Base-by-base conservation (phyloP, 2,113 vertebrate genomes). In the Falcunculus frontatus region DNA sequence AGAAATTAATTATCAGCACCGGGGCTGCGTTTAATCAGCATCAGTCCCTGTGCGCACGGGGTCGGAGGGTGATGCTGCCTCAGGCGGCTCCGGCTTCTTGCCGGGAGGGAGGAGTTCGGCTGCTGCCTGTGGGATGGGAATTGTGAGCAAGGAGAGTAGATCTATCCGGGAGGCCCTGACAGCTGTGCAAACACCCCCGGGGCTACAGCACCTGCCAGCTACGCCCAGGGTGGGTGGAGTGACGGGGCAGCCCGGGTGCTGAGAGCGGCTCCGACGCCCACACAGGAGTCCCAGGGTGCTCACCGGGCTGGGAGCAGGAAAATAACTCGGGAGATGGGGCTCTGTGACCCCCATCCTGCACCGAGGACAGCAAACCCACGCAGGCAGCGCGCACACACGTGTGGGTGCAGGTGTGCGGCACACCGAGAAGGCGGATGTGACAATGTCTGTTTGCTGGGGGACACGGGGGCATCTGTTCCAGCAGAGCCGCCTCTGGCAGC, bases 1-100 rank as follows among this genome's bases (percentile, higher is more conserved):
- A 95, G 76, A 96, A 96, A 96, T 97, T 96, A 96, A 96, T 97
- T 95, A 94, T 70, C 79, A 83, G 75, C 7, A 27, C 72, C 0
- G 42, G 35, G 8, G 13, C 84, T 77, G 89, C 46, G 1, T 91
- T 96, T 95, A 95, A 95, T 95, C 87, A 93, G 79, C 91, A 44
- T 32, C 81, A 81, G 42, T 78, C 84, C 44, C 56, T 23, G 29
- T 0, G 32, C 49, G 73, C 29, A 9, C 37, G 59, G 63, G 91
- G 83, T 91, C 21, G 4, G 47, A 83, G 80, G 82, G 69, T 3
- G 6, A 3, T 90, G 67, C 70, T 70, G 84, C 37, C 52, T 79
- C 69, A 74, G 91, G 87, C 5, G 0, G 62, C 73, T 76, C 73
- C 17, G 59, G 52, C 47, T 3, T 93, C 60, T 65, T 67, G 84